Evolutionary conservation across 2,888 invertebrate species (phyloP), one percentile per base, ranked within the genome.

Genomic region (Gymnocheta viridis): DNA sequence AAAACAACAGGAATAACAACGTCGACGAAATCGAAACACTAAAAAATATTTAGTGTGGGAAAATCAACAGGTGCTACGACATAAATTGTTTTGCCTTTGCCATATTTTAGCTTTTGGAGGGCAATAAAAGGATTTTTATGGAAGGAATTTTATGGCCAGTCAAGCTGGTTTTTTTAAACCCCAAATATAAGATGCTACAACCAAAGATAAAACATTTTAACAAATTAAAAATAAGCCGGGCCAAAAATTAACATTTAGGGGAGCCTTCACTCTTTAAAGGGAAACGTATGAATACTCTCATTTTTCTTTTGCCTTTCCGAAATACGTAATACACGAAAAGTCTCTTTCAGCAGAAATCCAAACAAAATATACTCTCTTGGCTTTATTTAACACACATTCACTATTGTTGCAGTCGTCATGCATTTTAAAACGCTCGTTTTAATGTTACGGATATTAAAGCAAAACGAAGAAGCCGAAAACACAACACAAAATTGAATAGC

Each of bases 41-140:
- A 74, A 51, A n/a, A n/a, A 44, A 64, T 32, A 41, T 12, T 62
- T 47, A 86, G 85, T 87, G 88, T 89, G 89, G 90, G 89, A 90
- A 90, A 88, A 86, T 84, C 87, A 90, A 90, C 90, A 90, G 90
- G 90, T 90, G 90, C 88, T 88, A 86, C 86, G 86, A 86, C 89
- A 89, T 88, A 90, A 91, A 91, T 91, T 79, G 44, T 74, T 81
- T 69, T 76, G 44, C 41, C 38, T 79, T 54, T 44, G 60, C 49
- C 38, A 44, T 27, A 58, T 58, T 77, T 58, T 56, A 56, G 58
- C 66, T 70, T 83, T 72, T 76, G 70, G 80, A 76, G 51, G 51
- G 76, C 64, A 41, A 86, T 74, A 82, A 78, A 82, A 82, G 80
- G 82, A 82, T 77, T 80, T 70, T 80, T 66, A 76, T 66, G 56